Percentiles rank a stretch among this genome's conserved stretches.
Conservation (phyloP, 2,113 vertebrate genomes). For the Petaurus breviceps region DNA sequence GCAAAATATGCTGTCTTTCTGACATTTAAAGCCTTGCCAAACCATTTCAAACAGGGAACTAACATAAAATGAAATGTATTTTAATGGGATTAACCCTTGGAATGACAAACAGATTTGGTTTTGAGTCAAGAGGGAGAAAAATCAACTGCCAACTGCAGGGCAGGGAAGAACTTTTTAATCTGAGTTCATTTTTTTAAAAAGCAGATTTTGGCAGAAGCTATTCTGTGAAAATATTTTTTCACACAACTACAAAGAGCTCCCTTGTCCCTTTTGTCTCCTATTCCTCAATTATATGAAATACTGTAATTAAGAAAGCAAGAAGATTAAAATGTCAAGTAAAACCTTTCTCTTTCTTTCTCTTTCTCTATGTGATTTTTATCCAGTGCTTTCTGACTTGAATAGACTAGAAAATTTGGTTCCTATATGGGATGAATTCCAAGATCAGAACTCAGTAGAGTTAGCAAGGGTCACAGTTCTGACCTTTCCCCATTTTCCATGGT, state of each 20-base stretch:
- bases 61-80: constrained; percentile 36
- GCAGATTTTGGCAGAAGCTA: constrained; percentile 68
- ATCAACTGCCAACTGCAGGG: neutral
- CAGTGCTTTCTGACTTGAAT: neutral
- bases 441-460: neutral
- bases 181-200: constrained; percentile 55
- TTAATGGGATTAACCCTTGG: constrained; percentile 56
- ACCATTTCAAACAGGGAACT: constrained; percentile 44
- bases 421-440: neutral
- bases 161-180: constrained; percentile 54
- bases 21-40: neutral
- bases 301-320: constrained; percentile 70
- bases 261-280: constrained; percentile 48
- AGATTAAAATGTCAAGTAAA: constrained; percentile 71
- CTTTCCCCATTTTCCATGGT: neutral
- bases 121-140: constrained; percentile 45
- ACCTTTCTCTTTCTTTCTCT: constrained; percentile 45
- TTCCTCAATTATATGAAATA: constrained; percentile 63
- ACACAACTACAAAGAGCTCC: constrained; percentile 58
- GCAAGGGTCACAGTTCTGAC: neutral
- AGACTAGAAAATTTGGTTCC: neutral
- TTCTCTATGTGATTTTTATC: neutral
- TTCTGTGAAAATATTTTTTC: constrained; percentile 43
- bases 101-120: constrained; percentile 37
- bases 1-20: neutral